phyloP scores from a whole-genome alignment of 64 coral and sea anemone species.

The Hydrozoanthus tunicans region DNA sequence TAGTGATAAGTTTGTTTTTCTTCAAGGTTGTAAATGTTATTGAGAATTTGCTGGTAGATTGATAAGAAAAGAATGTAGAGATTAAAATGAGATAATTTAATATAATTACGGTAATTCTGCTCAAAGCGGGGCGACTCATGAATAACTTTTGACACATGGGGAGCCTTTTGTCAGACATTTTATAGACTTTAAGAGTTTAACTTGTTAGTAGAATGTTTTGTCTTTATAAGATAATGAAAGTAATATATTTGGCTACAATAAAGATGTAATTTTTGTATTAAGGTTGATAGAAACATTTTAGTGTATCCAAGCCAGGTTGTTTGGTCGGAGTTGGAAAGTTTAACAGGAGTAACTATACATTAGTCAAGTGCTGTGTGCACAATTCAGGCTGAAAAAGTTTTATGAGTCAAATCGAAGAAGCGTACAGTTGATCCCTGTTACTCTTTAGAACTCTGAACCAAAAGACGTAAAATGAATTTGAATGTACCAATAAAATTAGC shows the following conservation, averaged over 20 bases:
- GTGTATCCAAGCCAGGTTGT: neutral
- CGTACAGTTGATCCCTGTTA: neutral
- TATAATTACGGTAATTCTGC: conserved; percentile 53
- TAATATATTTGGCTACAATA: conserved; percentile 60
- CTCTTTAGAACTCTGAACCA: neutral
- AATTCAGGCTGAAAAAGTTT: too few relatives aligned
- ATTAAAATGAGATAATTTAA: conserved; percentile 58
- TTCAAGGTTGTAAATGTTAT: conserved; percentile 31
- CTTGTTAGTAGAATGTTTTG: neutral
- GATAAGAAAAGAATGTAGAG: conserved; percentile 50
- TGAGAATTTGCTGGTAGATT: conserved; percentile 31
- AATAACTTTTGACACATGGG: conserved; percentile 27
- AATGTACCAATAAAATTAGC: neutral
- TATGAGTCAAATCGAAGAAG: neutral
- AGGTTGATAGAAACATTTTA: conserved; percentile 14
- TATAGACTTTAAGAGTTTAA: conserved; percentile 30
- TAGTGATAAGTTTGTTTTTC: neutral
- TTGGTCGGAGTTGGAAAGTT: neutral
- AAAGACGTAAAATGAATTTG: neutral
- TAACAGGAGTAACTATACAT: neutral
- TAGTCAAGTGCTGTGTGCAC: too few relatives aligned
- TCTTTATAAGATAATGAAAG: conserved; percentile 43
- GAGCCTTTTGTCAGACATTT: conserved; percentile 36
- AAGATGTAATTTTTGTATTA: conserved; percentile 49
- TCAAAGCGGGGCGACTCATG: conserved; percentile 23